Conservation (phyloP, 2,113 vertebrate species). For the Salvator merianae region DNA sequence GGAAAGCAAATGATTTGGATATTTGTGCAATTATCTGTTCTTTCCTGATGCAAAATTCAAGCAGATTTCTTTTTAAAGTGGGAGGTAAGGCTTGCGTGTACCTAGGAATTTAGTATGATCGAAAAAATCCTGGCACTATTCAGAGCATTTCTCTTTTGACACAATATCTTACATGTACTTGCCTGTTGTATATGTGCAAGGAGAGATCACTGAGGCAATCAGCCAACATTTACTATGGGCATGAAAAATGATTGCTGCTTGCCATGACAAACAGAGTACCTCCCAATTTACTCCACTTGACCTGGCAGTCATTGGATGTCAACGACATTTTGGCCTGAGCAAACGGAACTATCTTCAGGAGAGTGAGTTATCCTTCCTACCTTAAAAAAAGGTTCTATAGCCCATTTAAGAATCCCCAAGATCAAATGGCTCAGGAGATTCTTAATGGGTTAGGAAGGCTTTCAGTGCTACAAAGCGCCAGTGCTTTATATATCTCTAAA, state of each 20-base stretch:
- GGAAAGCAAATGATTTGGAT: too few relatives aligned
- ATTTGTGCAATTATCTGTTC: too few relatives aligned
- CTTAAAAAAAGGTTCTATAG: slow-evolving; percentile 30
- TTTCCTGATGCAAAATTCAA: too few relatives aligned
- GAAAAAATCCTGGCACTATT: slow-evolving; percentile 52
- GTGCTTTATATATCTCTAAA: slow-evolving; percentile 23
- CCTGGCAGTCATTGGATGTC: slow-evolving; percentile 52
- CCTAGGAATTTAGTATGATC: too few relatives aligned
- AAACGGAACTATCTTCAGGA: slow-evolving; percentile 45
- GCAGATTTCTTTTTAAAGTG: too few relatives aligned
- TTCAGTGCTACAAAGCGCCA: slow-evolving; percentile 42
- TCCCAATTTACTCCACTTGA: slow-evolving; percentile 64
- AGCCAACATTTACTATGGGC: slow-evolving; percentile 27
- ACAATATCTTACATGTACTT: slow-evolving; percentile 8
- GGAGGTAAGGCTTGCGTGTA: too few relatives aligned
- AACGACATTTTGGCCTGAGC: slow-evolving; percentile 44
- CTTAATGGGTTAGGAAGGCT: slow-evolving; percentile 56
- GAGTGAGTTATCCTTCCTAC: slow-evolving; percentile 28
- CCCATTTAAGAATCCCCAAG: slow-evolving; percentile 63
- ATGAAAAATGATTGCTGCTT: slow-evolving; percentile 56
- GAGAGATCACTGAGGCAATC: slow-evolving; percentile 37
- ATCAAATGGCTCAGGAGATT: slow-evolving; percentile 53
- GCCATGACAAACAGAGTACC: slow-evolving; percentile 51
- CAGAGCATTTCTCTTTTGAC: slow-evolving; percentile 40
- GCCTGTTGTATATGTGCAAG: slow-evolving; percentile 49